phyloP scores from a whole-genome alignment of 2,888 invertebrate species.

The Malthinus seriepunctatus region DNA sequence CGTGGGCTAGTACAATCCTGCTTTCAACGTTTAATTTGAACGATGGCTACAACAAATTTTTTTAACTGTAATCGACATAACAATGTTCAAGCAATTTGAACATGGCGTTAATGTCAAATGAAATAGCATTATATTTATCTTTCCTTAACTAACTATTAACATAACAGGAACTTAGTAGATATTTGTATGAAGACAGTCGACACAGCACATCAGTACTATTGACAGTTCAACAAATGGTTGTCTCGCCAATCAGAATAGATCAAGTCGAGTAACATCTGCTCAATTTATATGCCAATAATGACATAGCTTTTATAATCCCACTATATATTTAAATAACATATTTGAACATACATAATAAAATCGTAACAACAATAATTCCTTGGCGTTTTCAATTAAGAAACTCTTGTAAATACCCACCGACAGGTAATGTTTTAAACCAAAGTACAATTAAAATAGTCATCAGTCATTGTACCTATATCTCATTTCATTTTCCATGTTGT shows the following conservation, averaged over 20 bases:
- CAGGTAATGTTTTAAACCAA: constrained; percentile 6
- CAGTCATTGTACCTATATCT: constrained; percentile 25
- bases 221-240: constrained; percentile 51
- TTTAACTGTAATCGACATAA: too few relatives aligned
- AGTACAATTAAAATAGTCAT: constrained; percentile 21
- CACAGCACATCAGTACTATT: constrained; percentile 44
- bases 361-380: constrained; percentile 2
- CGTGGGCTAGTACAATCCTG: too few relatives aligned
- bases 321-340: background rate
- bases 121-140: constrained; percentile 9
- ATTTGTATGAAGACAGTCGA: constrained; percentile 34
- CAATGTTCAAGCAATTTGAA: background rate
- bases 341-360: background rate
- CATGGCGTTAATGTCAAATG: background rate
- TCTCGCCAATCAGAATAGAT: constrained; percentile 48
- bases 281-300: constrained; percentile 7
- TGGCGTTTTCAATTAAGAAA: constrained; percentile 9
- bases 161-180: constrained; percentile 20
- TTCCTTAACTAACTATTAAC: constrained; percentile 15
- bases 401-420: constrained; percentile 11
- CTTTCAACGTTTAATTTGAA: too few relatives aligned
- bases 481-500: constrained; percentile 24
- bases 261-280: constrained; percentile 37
- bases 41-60: too few relatives aligned
- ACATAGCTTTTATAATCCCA: background rate